These are phyloP conservation scores for Rhabdornis inornatus DNA, from an alignment of 2,113 vertebrate genomes.

Conservation along the genomic window DNA sequence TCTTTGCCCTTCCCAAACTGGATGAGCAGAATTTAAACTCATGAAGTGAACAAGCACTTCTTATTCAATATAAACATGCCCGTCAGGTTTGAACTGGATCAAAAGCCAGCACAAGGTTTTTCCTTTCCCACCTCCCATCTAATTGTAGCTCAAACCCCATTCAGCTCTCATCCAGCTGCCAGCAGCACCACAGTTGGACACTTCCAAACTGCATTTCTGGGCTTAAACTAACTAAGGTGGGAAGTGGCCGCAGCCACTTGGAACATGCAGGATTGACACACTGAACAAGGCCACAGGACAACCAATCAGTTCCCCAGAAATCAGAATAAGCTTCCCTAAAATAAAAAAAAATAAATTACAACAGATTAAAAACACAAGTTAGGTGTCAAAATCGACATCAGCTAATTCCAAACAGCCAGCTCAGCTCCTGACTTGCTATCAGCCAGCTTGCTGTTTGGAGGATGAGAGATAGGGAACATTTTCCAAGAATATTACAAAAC, in stretches of 20 bases:
- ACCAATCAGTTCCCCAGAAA: not conserved
- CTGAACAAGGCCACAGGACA: slow-evolving; percentile 36
- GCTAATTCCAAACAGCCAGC: not conserved
- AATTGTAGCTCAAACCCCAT: not conserved
- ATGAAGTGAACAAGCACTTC: not conserved
- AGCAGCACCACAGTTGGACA: not conserved
- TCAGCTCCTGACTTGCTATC: not conserved
- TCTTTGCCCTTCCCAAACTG: not conserved
- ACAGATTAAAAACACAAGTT: not conserved
- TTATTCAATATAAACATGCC: not conserved
- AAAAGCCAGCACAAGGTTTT: not conserved
- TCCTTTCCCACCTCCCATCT: not conserved
- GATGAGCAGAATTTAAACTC: not conserved
- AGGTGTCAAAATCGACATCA: not conserved
- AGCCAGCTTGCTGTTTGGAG: not conserved
- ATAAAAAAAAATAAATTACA: not conserved
- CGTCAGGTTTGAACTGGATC: not conserved
- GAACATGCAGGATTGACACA: not conserved
- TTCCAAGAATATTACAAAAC: not conserved
- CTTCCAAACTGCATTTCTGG: not conserved
- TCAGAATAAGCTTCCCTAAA: not conserved
- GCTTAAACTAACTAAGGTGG: not conserved
- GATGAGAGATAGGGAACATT: not conserved
- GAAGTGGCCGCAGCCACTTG: not conserved
- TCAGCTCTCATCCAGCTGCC: not conserved